Evolutionary conservation across 2,888 invertebrate species (phyloP), one percentile per base, ranked within the genome.

Genomic region (Pelosia muscerda): DNA sequence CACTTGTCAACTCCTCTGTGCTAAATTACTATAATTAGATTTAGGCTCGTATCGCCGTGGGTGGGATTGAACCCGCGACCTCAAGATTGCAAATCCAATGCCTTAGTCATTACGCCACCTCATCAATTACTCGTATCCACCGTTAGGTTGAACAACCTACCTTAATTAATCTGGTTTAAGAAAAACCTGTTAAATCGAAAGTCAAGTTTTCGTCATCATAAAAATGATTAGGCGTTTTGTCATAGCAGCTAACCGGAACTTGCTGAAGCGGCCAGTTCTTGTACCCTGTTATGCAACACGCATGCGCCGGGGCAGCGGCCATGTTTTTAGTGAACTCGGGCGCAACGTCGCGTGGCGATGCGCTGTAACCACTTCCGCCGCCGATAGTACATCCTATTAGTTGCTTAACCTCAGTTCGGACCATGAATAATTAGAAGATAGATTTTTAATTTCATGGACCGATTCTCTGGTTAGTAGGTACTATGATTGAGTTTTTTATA

Each of bases 281-380:
- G 73, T 71, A 71, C 73, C 67, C 64, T 66, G 74, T 80, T 81
- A 66, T 72, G 76, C 71, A 80, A 79, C 69, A 66, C 72, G 77
- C 76, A 59, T 75, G 72, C 76, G 75, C 66, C 63, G 65, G 72
- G 75, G 75, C 66, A 61, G 65, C 60, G 68, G 74, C 74, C 76
- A 66, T 71, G 73, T 71, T 76, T 77, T 73, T 77, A 69, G 77
- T 81, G 81, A 81, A 84, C 83, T 83, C 86, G 69, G 70, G 86
- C 86, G 86, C 86, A 84, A 70, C 85, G 85, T 83, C 84, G 82
- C 84, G 82, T 85, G 84, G 78, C 81, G 72, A 65, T 68, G 69
- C 71, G 63, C 67, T 60, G 64, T 69, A 72, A 70, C 76, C 65
- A 69, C 77, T 81, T 83, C 82, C 82, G 81, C 71, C 70, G 69